These are phyloP conservation scores for Eptesicus fuscus DNA, from an alignment of 2,113 vertebrate species.

Conservation along the genomic window DNA sequence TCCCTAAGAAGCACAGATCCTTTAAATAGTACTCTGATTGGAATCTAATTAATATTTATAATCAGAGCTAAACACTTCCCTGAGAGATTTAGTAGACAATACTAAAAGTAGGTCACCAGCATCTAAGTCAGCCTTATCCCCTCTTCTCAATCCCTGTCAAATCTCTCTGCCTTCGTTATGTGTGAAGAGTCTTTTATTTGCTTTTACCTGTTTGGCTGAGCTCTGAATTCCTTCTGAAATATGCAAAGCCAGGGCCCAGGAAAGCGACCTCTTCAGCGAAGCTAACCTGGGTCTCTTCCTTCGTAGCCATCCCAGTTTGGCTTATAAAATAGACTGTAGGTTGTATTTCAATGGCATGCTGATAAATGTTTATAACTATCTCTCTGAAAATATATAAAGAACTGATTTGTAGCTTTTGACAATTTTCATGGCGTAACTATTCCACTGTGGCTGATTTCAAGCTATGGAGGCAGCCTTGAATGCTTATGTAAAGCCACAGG, in stretches of 20 bases:
- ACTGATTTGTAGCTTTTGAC: background rate
- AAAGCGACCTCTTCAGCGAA: background rate
- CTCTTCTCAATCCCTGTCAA: conserved; percentile 50
- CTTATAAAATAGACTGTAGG: background rate
- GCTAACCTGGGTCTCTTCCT: background rate
- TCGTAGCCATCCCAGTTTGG: background rate
- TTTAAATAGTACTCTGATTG: conserved; percentile 34
- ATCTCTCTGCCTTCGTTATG: conserved; percentile 45
- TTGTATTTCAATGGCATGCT: background rate
- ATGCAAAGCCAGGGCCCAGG: background rate
- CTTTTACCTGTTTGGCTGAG: background rate
- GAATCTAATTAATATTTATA: conserved; percentile 70
- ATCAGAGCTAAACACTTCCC: conserved; percentile 55
- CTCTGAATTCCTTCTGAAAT: background rate
- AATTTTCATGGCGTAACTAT: background rate
- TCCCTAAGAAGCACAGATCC: background rate
- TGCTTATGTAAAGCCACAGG: background rate
- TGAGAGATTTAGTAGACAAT: conserved; percentile 53
- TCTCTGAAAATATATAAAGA: background rate
- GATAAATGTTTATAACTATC: background rate
- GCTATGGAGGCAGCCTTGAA: background rate
- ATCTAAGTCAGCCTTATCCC: conserved; percentile 65
- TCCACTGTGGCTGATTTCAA: background rate
- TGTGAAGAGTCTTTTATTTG: conserved; percentile 2
- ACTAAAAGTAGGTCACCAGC: conserved; percentile 71